Base-by-base conservation (phyloP, 2,113 vertebrate genomes). In the Paracanthobrama guichenoti region DNA sequence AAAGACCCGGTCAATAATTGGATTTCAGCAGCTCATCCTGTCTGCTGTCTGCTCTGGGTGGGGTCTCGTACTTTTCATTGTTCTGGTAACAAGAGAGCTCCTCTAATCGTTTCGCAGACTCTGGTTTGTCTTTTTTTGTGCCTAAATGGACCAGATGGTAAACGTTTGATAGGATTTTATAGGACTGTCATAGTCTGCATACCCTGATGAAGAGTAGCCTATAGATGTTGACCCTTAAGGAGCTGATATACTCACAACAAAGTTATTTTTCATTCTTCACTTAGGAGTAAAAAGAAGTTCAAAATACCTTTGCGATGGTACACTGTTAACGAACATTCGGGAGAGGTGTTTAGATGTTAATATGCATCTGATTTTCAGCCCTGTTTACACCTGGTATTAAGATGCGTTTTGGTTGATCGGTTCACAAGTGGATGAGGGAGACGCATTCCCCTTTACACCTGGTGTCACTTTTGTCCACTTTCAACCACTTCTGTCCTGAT, bases 131-230 rank as follows among this genome's bases (percentile, higher is more conserved):
- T 83, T 87, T 85, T 89, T 92, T 88, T 84, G 86, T 85, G 88
- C 87, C 18, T 55, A 71, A 88, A 87, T 88, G 86, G 89, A 88
- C 85, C 88, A 79, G 86, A 85, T 84, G 87, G 72, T 57, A 86
- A 79, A 78, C 59, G 82, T 93, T 92, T 92, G 91, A 93, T 91
- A 88, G 92, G 90, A 93, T 93, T 94, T 92, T 85, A 90, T 84
- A 91, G 88, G 60, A 90, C 89, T 89, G 91, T 84, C 64, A 90
- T 90, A 88, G 88, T 87, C 88, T 84, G 86, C 92, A 93, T 93
- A 91, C 91, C 31, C 66, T 69, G 66, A 76, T 26, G 87, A 26
- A 46, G 69, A 24, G 12, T 8, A 46, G 2, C 35, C 39, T 72
- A 55, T 55, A 46, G 39, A 4, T 72, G 6, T 46, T 12, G 22